Evolutionary conservation across 2,113 vertebrate species (phyloP), one percentile per base, ranked within the genome.

Genomic region (Halichoeres trimaculatus): DNA sequence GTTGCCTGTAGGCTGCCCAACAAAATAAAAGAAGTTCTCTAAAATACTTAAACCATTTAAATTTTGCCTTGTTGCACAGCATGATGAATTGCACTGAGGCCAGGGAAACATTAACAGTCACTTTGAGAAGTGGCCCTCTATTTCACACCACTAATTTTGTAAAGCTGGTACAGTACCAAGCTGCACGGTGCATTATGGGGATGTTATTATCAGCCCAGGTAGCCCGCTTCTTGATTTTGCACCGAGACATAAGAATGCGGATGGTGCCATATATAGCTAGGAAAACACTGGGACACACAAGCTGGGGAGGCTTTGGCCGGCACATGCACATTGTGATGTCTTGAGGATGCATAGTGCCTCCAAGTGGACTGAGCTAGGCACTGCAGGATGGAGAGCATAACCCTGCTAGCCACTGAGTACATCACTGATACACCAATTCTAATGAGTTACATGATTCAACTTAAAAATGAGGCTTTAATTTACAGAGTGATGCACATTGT

Each of bases 151-250:
- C 51, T 55, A 65, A 74, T 74, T 83, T 76, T 74, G 38, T 45
- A 74, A 84, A 80, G 86, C 74, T 41, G 76, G 71, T 71, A 66
- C 71, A 67, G 79, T 67, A 78, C 47, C 17, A 9, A 61, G 71
- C 56, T 63, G 74, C 72, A 83, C 57, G 70, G 70, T 74, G 85
- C 77, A 87, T 89, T 78, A 86, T 83, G 74, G 88, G 85, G 88
- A 86, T 79, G 69, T 80, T 71, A 83, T 89, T 75, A 88, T 87
- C 70, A 85, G 78, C 76, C 80, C 81, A 82, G 85, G 81, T 82
- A 79, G 80, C 85, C 77, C 79, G 74, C 75, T 76, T 81, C 57
- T 82, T 80, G 71, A 88, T 81, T 88, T 75, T 85, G 72, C 76
- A 90, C 80, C 57, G 71, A 78, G 58, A 73, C 72, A 75, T 85